These are phyloP conservation scores for Xestobium rufovillosum DNA, from an alignment of 2,888 invertebrate species.

Conservation along the genomic window DNA sequence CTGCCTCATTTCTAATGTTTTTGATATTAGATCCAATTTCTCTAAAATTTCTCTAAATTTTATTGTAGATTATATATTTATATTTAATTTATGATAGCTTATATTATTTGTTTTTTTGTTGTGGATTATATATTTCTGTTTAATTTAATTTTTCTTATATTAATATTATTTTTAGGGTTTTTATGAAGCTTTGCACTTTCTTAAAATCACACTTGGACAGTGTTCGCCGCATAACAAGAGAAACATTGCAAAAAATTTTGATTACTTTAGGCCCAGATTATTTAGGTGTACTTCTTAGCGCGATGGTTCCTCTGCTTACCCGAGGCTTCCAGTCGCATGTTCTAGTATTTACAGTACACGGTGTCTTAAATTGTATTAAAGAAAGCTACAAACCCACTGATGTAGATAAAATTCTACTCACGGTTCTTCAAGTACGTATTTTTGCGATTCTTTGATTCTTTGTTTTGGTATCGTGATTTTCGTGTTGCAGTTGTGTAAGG, in stretches of 20 bases:
- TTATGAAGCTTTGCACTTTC: slow-evolving; percentile 85
- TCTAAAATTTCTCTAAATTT: no score
- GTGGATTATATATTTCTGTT: background rate
- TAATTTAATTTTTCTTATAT: slow-evolving; percentile 2
- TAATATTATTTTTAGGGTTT: slow-evolving; percentile 49
- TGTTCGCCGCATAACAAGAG: slow-evolving; percentile 75
- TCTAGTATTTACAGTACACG: slow-evolving; percentile 79
- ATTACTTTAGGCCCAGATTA: slow-evolving; percentile 74
- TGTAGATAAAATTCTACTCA: slow-evolving; percentile 69
- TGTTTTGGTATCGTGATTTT: no score
- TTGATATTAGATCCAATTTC: no score
- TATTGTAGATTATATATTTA: no score
- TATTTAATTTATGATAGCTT: no score
- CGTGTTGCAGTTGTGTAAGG: slow-evolving; percentile 59
- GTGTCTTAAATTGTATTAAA: slow-evolving; percentile 67
- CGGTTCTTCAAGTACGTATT: slow-evolving; percentile 65
- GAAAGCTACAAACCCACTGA: slow-evolving; percentile 64
- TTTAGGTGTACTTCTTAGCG: slow-evolving; percentile 67
- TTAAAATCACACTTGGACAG: slow-evolving; percentile 82
- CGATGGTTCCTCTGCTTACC: slow-evolving; percentile 71
- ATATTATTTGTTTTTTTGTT: no score
- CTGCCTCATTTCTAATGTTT: no score
- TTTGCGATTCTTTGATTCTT: no score
- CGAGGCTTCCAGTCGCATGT: slow-evolving; percentile 94
- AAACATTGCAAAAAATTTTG: slow-evolving; percentile 91